Conservation (phyloP, 2,113 vertebrate species). For the Callaeas wilsoni region DNA sequence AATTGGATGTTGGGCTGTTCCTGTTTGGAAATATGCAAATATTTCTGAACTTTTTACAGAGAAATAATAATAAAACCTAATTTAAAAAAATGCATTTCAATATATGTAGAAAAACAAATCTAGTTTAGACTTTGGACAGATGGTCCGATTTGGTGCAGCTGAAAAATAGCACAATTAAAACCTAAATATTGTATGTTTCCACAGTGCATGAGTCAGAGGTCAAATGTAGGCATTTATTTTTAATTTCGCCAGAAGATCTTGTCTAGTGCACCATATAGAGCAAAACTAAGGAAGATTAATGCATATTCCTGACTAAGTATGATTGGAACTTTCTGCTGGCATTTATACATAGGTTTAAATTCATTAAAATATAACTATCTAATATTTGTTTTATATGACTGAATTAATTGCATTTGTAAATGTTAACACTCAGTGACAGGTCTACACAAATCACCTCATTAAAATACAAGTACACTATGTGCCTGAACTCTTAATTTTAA, state of each 20-base stretch:
- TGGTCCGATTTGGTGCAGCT: slow-evolving; percentile 20
- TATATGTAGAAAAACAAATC: slow-evolving; percentile 50
- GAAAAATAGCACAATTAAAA: slow-evolving; percentile 64
- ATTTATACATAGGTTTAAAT: slow-evolving; percentile 71
- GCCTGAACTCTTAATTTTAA: slow-evolving; percentile 36
- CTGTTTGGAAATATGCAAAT: slow-evolving; percentile 17
- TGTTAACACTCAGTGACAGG: slow-evolving; percentile 57
- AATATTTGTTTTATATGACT: slow-evolving; percentile 68
- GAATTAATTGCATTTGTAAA: slow-evolving; percentile 69
- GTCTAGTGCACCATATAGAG: slow-evolving; percentile 67
- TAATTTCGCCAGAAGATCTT: slow-evolving; percentile 69
- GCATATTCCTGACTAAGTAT: slow-evolving; percentile 70
- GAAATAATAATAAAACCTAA: slow-evolving; percentile 35
- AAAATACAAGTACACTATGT: slow-evolving; percentile 49
- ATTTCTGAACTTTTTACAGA: slow-evolving; percentile 23
- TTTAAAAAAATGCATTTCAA: slow-evolving; percentile 14
- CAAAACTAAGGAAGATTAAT: slow-evolving; percentile 79
- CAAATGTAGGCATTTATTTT: slow-evolving; percentile 75
- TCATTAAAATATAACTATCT: slow-evolving; percentile 61
- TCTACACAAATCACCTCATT: slow-evolving; percentile 52
- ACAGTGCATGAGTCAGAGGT: slow-evolving; percentile 78
- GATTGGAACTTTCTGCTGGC: slow-evolving; percentile 77
- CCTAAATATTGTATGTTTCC: slow-evolving; percentile 75
- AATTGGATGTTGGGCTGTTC: not conserved
- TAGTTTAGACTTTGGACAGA: slow-evolving; percentile 54